A percentile compares a stretch with the other conserved stretches of the same genome.
These are phyloP conservation scores for Geopemphigus sp. DNA, from an alignment of 1,140 invertebrate species.

Conservation along the genomic window DNA sequence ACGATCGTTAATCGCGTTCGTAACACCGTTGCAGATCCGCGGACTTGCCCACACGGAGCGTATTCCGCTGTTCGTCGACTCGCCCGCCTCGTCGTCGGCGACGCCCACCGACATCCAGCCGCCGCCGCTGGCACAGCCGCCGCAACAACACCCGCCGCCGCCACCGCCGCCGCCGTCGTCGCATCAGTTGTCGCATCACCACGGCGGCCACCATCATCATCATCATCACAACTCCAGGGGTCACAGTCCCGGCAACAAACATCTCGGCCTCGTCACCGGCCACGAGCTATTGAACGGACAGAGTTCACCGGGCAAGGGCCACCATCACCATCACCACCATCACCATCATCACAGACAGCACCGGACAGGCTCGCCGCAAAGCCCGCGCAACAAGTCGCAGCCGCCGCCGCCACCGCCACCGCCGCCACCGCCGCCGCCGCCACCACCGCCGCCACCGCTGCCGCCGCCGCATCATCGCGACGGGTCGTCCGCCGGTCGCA, in stretches of 20 bases:
- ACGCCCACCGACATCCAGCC: slow-evolving; percentile 36
- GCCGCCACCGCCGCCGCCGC: slow-evolving; percentile 47
- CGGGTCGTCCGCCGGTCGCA: slow-evolving; percentile 56
- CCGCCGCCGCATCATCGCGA: slow-evolving; percentile 51
- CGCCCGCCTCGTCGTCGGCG: slow-evolving; percentile 29
- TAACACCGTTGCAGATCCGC: slow-evolving; percentile 59
- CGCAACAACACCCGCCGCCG: slow-evolving; percentile 46
- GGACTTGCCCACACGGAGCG: slow-evolving; percentile 71
- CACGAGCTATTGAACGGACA: slow-evolving; percentile 34
- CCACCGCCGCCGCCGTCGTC: slow-evolving; percentile 56
- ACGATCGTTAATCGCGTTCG: neutral
- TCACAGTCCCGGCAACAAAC: slow-evolving; percentile 10
- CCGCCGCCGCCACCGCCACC: slow-evolving; percentile 51
- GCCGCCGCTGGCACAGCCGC: slow-evolving; percentile 64
- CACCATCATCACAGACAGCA: slow-evolving; percentile 51
- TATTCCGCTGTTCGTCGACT: slow-evolving; percentile 52
- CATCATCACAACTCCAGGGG: slow-evolving; percentile 23
- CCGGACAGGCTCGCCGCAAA: slow-evolving; percentile 60
- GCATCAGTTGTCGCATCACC: slow-evolving; percentile 63
- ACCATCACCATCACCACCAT: slow-evolving; percentile 22
- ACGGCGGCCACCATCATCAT: neutral
- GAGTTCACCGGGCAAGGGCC: slow-evolving; percentile 19
- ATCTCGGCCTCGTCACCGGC: neutral
- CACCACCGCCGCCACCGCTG: too few relatives aligned
- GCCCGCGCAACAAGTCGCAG: slow-evolving; percentile 57